These are phyloP conservation scores for Psittacus erithacus DNA, from an alignment of 2,113 vertebrate species.

Conservation along the genomic window DNA sequence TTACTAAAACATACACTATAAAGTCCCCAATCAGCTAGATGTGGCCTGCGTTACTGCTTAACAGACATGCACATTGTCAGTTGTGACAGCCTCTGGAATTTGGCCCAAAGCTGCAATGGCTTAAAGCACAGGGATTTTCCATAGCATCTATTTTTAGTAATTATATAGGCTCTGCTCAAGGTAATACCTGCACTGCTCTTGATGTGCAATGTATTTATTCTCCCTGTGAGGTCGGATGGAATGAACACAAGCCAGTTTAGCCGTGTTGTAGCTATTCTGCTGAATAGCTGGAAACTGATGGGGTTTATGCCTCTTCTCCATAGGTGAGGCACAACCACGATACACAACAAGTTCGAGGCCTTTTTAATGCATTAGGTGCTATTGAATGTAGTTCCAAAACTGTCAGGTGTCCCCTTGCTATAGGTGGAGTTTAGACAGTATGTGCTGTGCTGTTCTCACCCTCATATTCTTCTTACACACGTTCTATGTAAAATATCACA, in stretches of 20 bases:
- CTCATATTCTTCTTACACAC: background rate
- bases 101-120: constrained; percentile 29
- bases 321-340: background rate
- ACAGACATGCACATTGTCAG: constrained; percentile 51
- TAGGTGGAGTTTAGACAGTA: background rate
- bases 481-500: background rate
- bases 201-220: constrained; percentile 44
- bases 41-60: constrained; percentile 23
- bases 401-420: background rate
- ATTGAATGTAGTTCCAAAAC: background rate
- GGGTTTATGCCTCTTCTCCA: background rate
- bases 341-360: background rate
- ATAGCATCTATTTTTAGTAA: constrained; percentile 53
- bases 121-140: constrained; percentile 51
- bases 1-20: constrained; percentile 34
- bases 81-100: constrained; percentile 47
- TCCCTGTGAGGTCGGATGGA: constrained; percentile 52
- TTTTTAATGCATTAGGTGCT: background rate
- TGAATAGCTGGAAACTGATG: background rate
- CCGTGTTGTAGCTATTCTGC: background rate
- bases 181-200: constrained; percentile 45
- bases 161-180: constrained; percentile 29
- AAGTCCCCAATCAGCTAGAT: background rate
- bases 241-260: background rate
- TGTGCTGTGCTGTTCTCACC: background rate